Conservation (phyloP, 2,888 invertebrate species). For the Andricus curvator region DNA sequence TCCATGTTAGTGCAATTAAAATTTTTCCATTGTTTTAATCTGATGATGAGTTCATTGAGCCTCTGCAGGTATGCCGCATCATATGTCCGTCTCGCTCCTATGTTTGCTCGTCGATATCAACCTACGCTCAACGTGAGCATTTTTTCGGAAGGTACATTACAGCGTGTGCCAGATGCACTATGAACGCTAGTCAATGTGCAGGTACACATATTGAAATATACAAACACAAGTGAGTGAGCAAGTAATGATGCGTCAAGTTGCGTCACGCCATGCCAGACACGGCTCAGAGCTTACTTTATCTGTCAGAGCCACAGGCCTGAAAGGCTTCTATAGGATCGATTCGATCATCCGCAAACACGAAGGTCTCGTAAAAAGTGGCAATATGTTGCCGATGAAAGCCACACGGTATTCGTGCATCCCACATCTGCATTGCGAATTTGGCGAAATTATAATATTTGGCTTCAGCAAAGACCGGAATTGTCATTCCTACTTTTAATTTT, state of each 20-base stretch:
- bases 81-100: not conserved
- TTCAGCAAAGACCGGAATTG: too few relatives aligned
- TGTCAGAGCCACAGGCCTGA: not conserved
- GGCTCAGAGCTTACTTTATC: not conserved
- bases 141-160: not conserved
- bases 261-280: not conserved
- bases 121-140: not conserved
- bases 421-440: too few relatives aligned
- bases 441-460: too few relatives aligned
- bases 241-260: not conserved
- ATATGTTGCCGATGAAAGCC: not conserved
- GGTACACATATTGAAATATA: not conserved
- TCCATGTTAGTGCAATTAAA: too few relatives aligned
- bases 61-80: not conserved
- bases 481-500: too few relatives aligned
- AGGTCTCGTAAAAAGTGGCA: conserved; percentile 16
- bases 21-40: not conserved
- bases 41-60: not conserved
- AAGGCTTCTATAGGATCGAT: not conserved
- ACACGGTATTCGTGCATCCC: not conserved
- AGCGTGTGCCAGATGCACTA: not conserved
- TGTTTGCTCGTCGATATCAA: not conserved
- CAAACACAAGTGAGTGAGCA: not conserved
- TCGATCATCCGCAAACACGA: not conserved
- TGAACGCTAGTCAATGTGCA: not conserved